Conservation (phyloP, 2,888 invertebrate genomes). For the Leucoptera coffeella region DNA sequence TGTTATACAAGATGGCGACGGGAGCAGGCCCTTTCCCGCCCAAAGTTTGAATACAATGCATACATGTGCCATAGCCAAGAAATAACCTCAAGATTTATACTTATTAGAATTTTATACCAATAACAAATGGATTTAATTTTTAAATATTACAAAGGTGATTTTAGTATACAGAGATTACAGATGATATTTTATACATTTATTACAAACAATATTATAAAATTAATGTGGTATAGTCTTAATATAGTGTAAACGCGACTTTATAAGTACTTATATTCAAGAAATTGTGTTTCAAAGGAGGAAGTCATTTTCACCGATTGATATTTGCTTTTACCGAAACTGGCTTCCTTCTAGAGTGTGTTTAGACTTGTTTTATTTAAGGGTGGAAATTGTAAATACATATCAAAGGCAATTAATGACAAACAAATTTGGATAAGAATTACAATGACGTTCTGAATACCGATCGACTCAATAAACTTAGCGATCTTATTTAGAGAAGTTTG, state of each 20-base stretch:
- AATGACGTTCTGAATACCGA: too few relatives aligned
- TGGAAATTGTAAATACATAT: constrained; percentile 44
- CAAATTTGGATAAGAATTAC: too few relatives aligned
- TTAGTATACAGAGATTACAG: constrained; percentile 54
- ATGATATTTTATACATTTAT: constrained; percentile 56
- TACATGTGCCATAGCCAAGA: constrained; percentile 44
- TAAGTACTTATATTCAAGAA: constrained; percentile 16
- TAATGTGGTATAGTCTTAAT: constrained; percentile 47
- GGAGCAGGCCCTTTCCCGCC: constrained; percentile 21
- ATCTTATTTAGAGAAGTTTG: too few relatives aligned
- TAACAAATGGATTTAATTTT: constrained; percentile 54
- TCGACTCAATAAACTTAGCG: too few relatives aligned
- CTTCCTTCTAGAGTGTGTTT: too few relatives aligned
- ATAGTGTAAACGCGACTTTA: constrained; percentile 30
- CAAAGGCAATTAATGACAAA: too few relatives aligned
- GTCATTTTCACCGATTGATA: too few relatives aligned
- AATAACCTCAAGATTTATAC: constrained; percentile 50
- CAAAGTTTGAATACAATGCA: constrained; percentile 46
- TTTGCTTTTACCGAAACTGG: too few relatives aligned
- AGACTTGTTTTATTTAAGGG: too few relatives aligned
- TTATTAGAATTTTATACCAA: constrained; percentile 53
- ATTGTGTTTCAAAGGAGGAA: too few relatives aligned
- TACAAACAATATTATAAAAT: constrained; percentile 50
- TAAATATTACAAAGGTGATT: constrained; percentile 52
- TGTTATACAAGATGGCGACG: constrained; percentile 12